Conservation (phyloP, 2,888 invertebrate species). For the Eutolmus rufibarbis region DNA sequence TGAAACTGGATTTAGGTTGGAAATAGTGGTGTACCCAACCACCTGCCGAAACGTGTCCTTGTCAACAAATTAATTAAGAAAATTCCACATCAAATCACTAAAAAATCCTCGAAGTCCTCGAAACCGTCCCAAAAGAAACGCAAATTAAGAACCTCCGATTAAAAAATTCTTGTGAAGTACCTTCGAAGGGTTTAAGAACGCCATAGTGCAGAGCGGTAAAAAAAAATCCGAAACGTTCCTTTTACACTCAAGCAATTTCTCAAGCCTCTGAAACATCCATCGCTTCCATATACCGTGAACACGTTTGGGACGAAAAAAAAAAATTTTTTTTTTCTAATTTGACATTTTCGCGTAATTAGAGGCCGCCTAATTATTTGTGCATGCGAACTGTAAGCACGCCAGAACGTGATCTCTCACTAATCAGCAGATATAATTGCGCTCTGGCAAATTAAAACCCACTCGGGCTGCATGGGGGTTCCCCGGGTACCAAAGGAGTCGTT, state of each 20-base stretch:
- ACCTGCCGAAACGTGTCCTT: background rate
- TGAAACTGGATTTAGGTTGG: background rate
- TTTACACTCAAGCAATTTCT: background rate
- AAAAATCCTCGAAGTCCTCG: background rate
- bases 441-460: slow-evolving; percentile 40
- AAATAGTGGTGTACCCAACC: background rate
- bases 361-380: slow-evolving; percentile 45
- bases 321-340: slow-evolving; percentile 14
- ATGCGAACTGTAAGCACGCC: slow-evolving; percentile 26
- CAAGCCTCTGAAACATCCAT: background rate
- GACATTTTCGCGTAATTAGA: slow-evolving; percentile 44
- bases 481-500: background rate
- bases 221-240: background rate
- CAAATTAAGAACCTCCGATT: background rate
- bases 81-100: background rate
- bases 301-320: background rate
- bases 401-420: slow-evolving; percentile 49
- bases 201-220: background rate
- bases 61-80: background rate
- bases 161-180: background rate
- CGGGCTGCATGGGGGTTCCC: background rate
- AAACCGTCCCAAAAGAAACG: background rate
- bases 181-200: background rate
- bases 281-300: background rate
- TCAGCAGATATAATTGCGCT: slow-evolving; percentile 49